These are phyloP conservation scores for Lasioglossum malachurum DNA, from an alignment of 2,888 invertebrate genomes.

Conservation along the genomic window DNA sequence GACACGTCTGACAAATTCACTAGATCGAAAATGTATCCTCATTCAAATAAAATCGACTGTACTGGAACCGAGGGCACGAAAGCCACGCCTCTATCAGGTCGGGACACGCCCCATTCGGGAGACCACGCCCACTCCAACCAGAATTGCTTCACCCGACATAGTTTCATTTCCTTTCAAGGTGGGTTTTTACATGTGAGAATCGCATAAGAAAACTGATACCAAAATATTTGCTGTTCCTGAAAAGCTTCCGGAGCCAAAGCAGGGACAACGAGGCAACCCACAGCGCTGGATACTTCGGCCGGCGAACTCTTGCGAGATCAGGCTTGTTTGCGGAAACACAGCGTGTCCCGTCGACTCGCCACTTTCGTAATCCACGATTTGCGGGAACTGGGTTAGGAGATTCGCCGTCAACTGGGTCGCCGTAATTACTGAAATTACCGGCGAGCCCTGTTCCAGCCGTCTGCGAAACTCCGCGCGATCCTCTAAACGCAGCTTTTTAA, in stretches of 20 bases:
- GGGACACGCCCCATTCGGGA: neutral
- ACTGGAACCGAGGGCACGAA: neutral
- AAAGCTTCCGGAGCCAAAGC: neutral
- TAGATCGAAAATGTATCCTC: neutral
- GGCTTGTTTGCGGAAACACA: conserved; percentile 6
- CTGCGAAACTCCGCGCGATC: conserved; percentile 36
- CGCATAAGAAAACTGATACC: too few species aligned
- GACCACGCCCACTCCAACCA: neutral
- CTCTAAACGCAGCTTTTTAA: neutral
- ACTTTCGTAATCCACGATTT: conserved; percentile 52
- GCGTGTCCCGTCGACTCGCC: conserved; percentile 5
- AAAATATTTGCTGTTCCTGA: neutral
- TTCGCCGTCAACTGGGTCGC: conserved; percentile 54
- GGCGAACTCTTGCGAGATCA: conserved; percentile 5
- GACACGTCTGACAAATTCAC: neutral
- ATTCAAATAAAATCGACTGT: neutral
- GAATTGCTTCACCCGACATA: neutral
- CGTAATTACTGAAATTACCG: conserved; percentile 63
- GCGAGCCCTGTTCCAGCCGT: conserved; percentile 49
- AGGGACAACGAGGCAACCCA: neutral
- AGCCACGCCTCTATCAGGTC: neutral
- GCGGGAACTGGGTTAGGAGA: conserved; percentile 56
- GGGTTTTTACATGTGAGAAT: too few species aligned
- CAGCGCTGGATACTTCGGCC: neutral
- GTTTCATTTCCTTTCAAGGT: too few species aligned